These are phyloP conservation scores for Australoheros scitulus DNA, from an alignment of 2,113 vertebrate species.

Conservation along the genomic window DNA sequence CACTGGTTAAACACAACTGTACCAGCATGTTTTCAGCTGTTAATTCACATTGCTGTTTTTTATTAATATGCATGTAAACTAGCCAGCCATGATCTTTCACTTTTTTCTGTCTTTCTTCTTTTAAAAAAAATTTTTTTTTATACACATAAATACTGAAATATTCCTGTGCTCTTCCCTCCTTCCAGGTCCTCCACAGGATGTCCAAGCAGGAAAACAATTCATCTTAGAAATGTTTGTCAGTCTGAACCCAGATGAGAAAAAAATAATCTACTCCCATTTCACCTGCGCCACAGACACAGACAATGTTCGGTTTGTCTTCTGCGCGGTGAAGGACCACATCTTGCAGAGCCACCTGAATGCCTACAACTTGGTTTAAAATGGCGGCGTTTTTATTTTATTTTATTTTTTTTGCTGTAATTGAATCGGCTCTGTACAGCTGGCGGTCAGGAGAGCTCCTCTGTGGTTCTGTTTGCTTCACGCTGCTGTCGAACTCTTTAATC, in stretches of 20 bases:
- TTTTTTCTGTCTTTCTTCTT: background rate
- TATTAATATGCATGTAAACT: background rate
- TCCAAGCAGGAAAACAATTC: conserved; percentile 82
- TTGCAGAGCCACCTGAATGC: conserved; percentile 85
- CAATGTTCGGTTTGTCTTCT: conserved; percentile 81
- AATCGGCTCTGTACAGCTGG: conserved; percentile 33
- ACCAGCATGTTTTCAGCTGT: background rate
- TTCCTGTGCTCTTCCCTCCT: conserved; percentile 11
- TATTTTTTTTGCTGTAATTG: conserved; percentile 14
- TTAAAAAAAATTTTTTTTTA: background rate
- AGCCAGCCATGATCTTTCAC: background rate
- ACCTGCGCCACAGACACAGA: conserved; percentile 82
- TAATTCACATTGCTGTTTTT: background rate
- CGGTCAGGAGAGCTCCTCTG: conserved; percentile 36
- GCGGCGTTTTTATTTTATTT: background rate
- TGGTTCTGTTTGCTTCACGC: conserved; percentile 24
- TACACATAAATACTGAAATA: conserved; percentile 1
- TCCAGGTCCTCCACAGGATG: conserved; percentile 85
- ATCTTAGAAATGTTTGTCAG: conserved; percentile 88
- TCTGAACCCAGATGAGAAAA: conserved; percentile 84
- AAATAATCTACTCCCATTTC: conserved; percentile 87
- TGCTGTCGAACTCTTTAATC: conserved; percentile 56
- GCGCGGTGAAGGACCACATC: conserved; percentile 78
- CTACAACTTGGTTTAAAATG: conserved; percentile 82
- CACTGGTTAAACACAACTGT: background rate